Conservation (phyloP, 2,113 vertebrate genomes). For the Hirundichthys speculiger region DNA sequence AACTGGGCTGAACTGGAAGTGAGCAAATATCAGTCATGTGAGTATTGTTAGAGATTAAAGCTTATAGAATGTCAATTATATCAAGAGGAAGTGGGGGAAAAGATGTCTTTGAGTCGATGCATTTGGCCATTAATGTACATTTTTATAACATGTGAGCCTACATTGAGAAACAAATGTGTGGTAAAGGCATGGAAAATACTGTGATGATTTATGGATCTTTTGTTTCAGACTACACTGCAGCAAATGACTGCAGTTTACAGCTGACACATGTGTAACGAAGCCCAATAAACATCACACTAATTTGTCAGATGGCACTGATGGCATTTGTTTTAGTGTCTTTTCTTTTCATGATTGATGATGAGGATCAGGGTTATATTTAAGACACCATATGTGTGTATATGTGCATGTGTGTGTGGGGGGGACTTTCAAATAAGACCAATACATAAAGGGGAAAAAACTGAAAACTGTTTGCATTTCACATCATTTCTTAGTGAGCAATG, state of each 20-base stretch:
- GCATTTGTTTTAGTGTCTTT: too few species aligned
- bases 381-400: too few species aligned
- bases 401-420: too few species aligned
- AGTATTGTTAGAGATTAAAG: neutral
- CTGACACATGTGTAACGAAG: neutral
- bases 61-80: constrained; percentile 5
- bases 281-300: too few species aligned
- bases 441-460: too few species aligned
- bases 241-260: neutral
- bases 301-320: too few species aligned
- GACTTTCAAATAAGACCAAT: too few species aligned
- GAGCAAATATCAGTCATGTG: neutral
- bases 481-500: too few species aligned
- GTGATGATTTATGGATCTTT: neutral
- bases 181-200: neutral
- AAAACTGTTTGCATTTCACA: too few species aligned
- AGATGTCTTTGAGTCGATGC: constrained; percentile 8
- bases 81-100: constrained; percentile 9
- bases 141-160: neutral
- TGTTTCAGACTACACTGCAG: too few species aligned
- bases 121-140: constrained; percentile 2
- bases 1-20: neutral
- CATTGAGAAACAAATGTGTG: constrained; percentile 2
- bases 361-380: too few species aligned
- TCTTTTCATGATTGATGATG: too few species aligned